phyloP scores from a whole-genome alignment of 2,888 invertebrate genomes.

The Cerastis leucographa region DNA sequence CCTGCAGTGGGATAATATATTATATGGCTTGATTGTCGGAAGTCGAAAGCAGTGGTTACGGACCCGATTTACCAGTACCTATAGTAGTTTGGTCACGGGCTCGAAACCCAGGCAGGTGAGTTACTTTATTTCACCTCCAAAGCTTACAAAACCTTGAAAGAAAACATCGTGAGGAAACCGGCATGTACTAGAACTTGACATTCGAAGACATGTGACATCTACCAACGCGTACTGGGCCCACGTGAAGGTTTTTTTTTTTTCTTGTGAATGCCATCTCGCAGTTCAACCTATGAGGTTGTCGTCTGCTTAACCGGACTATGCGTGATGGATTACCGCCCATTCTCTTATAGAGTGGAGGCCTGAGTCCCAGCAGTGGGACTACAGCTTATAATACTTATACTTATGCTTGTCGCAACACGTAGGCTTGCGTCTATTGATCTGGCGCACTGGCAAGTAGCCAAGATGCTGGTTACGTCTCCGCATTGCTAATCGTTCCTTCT shows the following conservation, averaged over 20 bases:
- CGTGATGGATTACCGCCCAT: not conserved
- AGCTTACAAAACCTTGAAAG: not conserved
- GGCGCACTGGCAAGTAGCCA: conserved; percentile 37
- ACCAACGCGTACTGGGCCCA: not conserved
- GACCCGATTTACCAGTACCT: not conserved
- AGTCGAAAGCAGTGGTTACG: not conserved
- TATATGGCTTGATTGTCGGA: not conserved
- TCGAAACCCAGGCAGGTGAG: not conserved
- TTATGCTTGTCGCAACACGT: not conserved
- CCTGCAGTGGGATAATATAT: not conserved
- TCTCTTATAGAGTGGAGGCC: not conserved
- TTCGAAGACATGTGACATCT: not conserved
- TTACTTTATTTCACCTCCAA: not conserved
- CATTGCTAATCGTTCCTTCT: conserved; percentile 22
- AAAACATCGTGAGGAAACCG: not conserved
- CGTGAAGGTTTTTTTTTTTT: no score
- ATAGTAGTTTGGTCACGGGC: no score
- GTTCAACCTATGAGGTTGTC: no score
- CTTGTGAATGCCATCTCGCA: no score
- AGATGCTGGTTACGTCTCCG: not conserved
- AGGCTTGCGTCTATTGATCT: conserved; percentile 40
- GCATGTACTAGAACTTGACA: not conserved
- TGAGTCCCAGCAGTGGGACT: not conserved
- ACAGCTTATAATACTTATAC: not conserved
- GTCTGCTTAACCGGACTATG: no score